Conservation (phyloP, 1,140 invertebrate species). For the Drosophila tropicalis region DNA sequence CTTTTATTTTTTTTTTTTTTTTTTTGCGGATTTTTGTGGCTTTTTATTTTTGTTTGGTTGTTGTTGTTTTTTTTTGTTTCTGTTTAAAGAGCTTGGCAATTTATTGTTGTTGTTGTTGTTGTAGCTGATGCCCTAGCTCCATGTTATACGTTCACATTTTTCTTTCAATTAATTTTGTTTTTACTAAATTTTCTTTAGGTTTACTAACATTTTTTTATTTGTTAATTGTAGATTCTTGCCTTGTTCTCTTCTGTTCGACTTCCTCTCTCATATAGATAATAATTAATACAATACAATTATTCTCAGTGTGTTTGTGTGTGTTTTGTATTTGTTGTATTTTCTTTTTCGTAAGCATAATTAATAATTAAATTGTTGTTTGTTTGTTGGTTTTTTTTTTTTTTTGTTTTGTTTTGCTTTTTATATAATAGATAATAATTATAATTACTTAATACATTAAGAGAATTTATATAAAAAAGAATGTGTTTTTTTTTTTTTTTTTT, state of each 20-base stretch:
- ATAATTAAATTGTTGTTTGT: conserved; percentile 70
- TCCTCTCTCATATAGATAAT: conserved; percentile 57
- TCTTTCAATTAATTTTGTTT: conserved; percentile 58
- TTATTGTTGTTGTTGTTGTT: conserved; percentile 47
- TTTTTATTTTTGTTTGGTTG: conserved; percentile 57
- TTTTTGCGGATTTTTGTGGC: conserved; percentile 60
- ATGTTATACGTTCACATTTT: conserved; percentile 54
- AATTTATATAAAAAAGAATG: conserved; percentile 76
- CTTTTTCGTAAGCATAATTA: conserved; percentile 72
- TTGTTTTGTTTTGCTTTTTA: conserved; percentile 39
- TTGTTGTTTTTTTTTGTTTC: conserved; percentile 25
- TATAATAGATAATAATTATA: conserved; percentile 82
- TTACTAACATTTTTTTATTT: conserved; percentile 73
- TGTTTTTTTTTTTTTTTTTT: too few relatives aligned
- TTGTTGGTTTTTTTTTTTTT: not conserved
- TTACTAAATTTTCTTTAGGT: conserved; percentile 77
- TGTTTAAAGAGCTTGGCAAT: conserved; percentile 17
- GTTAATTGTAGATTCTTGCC: conserved; percentile 58
- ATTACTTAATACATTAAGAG: conserved; percentile 79
- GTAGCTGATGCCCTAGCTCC: conserved; percentile 40
- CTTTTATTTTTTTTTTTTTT: conserved; percentile 77
- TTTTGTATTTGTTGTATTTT: conserved; percentile 47
- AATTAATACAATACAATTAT: conserved; percentile 73
- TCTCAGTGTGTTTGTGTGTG: conserved; percentile 35
- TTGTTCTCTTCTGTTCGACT: conserved; percentile 27